Evolutionary conservation across 2,113 vertebrate species (phyloP).

Genomic region (Acanthochromis polyacanthus): DNA sequence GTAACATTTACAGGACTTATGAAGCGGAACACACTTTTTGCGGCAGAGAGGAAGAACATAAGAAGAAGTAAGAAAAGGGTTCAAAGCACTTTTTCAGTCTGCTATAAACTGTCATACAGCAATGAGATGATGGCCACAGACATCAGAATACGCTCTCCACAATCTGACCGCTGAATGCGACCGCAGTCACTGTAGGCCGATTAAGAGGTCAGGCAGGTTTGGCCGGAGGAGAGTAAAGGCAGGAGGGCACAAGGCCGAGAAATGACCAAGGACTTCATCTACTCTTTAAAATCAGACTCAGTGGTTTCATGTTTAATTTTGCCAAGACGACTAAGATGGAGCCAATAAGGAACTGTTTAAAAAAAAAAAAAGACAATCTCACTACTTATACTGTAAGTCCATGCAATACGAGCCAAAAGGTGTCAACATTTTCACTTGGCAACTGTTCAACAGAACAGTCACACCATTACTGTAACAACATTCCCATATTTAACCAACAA

Average conservation of each 20-base stretch:
- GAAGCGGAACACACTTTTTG: not conserved
- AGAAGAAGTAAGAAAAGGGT: slow-evolving; percentile 1
- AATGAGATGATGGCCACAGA: not conserved
- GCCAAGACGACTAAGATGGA: slow-evolving; percentile 23
- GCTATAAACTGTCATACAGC: not conserved
- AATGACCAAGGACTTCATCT: not conserved
- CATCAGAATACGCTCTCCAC: not conserved
- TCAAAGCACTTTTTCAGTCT: not conserved
- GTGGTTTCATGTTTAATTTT: slow-evolving; percentile 27
- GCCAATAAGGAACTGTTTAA: slow-evolving; percentile 6
- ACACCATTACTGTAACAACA: not conserved
- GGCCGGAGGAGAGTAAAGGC: not conserved
- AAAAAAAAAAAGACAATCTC: slow-evolving; percentile 9
- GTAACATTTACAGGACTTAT: too few relatives aligned
- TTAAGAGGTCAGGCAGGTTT: slow-evolving; percentile 4
- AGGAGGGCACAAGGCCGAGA: slow-evolving; percentile 16
- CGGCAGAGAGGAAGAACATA: not conserved
- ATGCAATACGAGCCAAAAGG: slow-evolving; percentile 37
- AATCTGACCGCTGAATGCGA: slow-evolving; percentile 2
- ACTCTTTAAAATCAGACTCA: slow-evolving; percentile 14
- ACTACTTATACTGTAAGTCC: slow-evolving; percentile 8
- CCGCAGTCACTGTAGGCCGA: not conserved
- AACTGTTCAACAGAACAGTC: slow-evolving; percentile 25
- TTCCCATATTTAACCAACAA: slow-evolving; percentile 15
- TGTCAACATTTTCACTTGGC: slow-evolving; percentile 32